These are phyloP conservation scores for Hetaerina titia DNA, from an alignment of 2,888 invertebrate species.

Conservation along the genomic window DNA sequence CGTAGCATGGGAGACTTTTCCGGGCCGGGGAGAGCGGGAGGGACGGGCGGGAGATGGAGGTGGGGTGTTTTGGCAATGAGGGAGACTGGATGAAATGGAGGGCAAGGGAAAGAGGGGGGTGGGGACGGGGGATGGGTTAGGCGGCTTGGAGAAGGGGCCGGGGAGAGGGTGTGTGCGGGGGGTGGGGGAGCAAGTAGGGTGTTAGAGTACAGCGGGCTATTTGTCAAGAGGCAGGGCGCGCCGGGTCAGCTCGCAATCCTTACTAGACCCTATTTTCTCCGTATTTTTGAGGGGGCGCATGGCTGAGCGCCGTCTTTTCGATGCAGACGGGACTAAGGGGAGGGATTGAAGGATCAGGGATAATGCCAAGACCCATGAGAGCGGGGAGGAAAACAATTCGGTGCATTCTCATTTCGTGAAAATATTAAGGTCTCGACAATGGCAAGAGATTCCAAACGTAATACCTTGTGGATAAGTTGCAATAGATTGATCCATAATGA, in stretches of 20 bases:
- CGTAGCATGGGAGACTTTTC: constrained; percentile 69
- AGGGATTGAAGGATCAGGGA: constrained; percentile 31
- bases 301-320: constrained; percentile 11
- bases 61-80: constrained; percentile 70
- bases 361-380: constrained; percentile 34
- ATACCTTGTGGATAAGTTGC: not conserved
- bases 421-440: not conserved
- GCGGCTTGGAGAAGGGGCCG: constrained; percentile 69
- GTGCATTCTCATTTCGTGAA: not conserved
- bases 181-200: constrained; percentile 70
- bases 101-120: constrained; percentile 69
- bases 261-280: constrained; percentile 42
- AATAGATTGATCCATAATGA: not conserved
- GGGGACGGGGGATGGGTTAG: constrained; percentile 69
- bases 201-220: constrained; percentile 70
- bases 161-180: constrained; percentile 65
- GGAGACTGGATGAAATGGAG: constrained; percentile 39
- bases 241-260: constrained; percentile 44
- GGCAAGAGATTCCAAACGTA: not conserved
- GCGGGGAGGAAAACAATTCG: not conserved
- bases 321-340: constrained; percentile 24
- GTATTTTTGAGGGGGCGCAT: constrained; percentile 7
- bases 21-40: constrained; percentile 64
- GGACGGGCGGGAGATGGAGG: constrained; percentile 67
- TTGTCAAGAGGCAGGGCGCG: constrained; percentile 57